These are phyloP conservation scores for Uria lomvia DNA, from an alignment of 2,113 vertebrate genomes.

Conservation along the genomic window DNA sequence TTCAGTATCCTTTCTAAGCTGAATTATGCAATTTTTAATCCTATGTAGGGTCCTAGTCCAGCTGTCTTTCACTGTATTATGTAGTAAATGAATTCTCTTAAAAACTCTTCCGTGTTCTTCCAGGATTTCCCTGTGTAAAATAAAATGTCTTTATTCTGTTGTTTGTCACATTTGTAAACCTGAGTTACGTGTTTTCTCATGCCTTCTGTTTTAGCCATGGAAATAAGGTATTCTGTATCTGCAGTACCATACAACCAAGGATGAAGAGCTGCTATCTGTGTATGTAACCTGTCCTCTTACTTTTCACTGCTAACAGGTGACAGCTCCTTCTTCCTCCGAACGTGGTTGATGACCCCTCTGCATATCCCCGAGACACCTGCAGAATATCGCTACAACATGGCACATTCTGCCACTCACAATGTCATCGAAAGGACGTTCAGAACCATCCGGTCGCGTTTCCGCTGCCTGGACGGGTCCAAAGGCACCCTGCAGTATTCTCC, in stretches of 20 bases:
- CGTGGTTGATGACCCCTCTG: slow-evolving; percentile 93
- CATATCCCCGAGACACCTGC: slow-evolving; percentile 82
- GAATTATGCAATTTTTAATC: neutral
- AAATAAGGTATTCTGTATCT: neutral
- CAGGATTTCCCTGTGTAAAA: neutral
- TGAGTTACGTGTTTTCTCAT: accelerated
- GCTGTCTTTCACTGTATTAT: neutral
- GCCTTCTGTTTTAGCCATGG: neutral
- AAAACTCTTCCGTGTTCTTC: neutral
- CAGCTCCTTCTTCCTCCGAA: slow-evolving; percentile 80
- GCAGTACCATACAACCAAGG: neutral
- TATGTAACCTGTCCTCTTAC: neutral
- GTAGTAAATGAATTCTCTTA: neutral
- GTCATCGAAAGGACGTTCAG: slow-evolving; percentile 87
- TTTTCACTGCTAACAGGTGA: slow-evolving; percentile 76
- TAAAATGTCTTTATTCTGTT: neutral
- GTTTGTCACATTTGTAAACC: neutral
- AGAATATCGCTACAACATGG: slow-evolving; percentile 88
- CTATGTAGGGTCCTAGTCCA: neutral
- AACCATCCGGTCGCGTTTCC: slow-evolving; percentile 88
- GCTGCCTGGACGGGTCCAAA: slow-evolving; percentile 90
- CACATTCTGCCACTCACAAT: slow-evolving; percentile 85
- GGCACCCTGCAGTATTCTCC: slow-evolving; percentile 94
- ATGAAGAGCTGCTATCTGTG: neutral
- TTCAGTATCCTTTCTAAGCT: neutral